phyloP scores from a whole-genome alignment of 2,888 invertebrate species.

The Leptopilina drosophilae region DNA sequence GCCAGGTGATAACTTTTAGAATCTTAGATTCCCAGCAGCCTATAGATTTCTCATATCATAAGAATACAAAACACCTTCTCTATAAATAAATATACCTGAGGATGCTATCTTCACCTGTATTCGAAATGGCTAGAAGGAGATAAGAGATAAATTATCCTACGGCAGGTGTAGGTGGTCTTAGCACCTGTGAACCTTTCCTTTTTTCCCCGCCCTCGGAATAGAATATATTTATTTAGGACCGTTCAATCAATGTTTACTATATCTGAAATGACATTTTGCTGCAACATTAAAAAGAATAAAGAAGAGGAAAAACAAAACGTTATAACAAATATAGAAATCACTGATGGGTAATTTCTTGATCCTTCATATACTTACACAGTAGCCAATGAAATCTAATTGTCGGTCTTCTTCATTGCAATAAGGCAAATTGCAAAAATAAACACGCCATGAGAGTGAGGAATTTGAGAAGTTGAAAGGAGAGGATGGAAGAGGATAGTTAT shows the following conservation, averaged over 20 bases:
- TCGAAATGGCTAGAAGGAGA: constrained; percentile 57
- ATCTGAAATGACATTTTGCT: neutral
- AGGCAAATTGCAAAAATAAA: constrained; percentile 76
- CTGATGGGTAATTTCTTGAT: constrained; percentile 45
- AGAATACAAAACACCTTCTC: constrained; percentile 50
- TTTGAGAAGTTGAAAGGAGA: constrained; percentile 48
- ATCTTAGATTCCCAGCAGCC: constrained; percentile 27
- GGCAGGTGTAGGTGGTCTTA: constrained; percentile 75
- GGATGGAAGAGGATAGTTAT: constrained; percentile 37
- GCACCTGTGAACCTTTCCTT: constrained; percentile 55
- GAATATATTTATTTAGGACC: neutral
- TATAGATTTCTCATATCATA: constrained; percentile 47
- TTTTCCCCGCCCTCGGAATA: constrained; percentile 1
- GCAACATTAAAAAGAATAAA: too few species aligned
- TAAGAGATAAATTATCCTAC: constrained; percentile 66
- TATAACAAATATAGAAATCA: neutral
- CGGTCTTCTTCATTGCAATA: constrained; percentile 65
- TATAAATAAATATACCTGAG: constrained; percentile 15
- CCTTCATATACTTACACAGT: constrained; percentile 72
- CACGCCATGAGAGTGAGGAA: constrained; percentile 65
- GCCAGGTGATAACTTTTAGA: neutral
- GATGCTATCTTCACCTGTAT: constrained; percentile 63
- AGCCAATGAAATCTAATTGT: constrained; percentile 76
- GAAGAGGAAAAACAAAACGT: too few species aligned
- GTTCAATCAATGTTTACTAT: neutral